These are phyloP conservation scores for Callospermophilus lateralis DNA, from an alignment of 2,113 vertebrate genomes.

Conservation along the genomic window DNA sequence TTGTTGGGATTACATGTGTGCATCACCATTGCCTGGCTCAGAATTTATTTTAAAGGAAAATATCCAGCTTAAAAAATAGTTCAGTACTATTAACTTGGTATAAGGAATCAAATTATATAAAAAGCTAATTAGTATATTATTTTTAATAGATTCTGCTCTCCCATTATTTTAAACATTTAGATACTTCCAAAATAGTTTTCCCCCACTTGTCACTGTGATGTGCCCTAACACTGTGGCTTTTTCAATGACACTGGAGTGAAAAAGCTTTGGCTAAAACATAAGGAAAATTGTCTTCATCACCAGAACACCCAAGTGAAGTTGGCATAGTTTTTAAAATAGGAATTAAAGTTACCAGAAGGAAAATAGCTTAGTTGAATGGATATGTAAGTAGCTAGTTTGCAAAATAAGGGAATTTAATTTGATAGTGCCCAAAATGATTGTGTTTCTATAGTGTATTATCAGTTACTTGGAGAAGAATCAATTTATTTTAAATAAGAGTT, in stretches of 20 bases:
- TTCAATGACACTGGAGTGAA: constrained; percentile 45
- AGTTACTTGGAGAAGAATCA: background rate
- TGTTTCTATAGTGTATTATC: background rate
- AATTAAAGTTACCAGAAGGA: constrained; percentile 58
- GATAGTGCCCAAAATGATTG: background rate
- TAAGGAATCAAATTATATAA: constrained; percentile 7
- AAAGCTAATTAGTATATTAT: constrained; percentile 50
- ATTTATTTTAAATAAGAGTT: background rate
- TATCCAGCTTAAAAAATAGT: background rate
- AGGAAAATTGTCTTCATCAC: constrained; percentile 69
- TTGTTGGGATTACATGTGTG: no score
- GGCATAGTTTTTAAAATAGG: constrained; percentile 61
- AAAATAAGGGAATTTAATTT: constrained; percentile 42
- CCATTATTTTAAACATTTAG: constrained; percentile 48
- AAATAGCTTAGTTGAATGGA: constrained; percentile 44
- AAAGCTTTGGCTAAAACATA: constrained; percentile 64
- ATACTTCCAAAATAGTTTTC: constrained; percentile 6
- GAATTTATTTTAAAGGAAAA: constrained; percentile 22
- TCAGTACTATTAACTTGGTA: background rate
- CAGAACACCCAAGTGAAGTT: constrained; percentile 77
- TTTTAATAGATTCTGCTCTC: background rate
- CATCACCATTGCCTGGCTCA: no score
- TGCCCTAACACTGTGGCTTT: constrained; percentile 19
- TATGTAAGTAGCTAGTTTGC: background rate
- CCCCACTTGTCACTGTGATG: background rate